phyloP scores from a whole-genome alignment of 1,140 invertebrate species.

The Tribolium madens region DNA sequence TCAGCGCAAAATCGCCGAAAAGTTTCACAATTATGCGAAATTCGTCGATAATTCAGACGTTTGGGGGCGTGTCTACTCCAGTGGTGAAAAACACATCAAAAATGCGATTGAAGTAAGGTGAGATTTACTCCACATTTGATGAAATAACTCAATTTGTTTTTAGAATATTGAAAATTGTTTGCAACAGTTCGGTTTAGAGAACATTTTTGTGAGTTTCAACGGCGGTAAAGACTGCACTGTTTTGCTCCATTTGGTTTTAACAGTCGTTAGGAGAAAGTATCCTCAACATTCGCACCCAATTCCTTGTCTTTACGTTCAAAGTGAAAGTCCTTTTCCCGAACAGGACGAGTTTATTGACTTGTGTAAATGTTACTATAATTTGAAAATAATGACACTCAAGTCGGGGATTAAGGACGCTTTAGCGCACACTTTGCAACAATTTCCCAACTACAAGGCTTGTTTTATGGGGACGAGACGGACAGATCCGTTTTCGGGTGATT shows the following conservation, averaged over 20 bases:
- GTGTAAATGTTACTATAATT: slow-evolving; percentile 77
- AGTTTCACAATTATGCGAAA: background rate
- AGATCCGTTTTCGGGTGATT: slow-evolving; percentile 81
- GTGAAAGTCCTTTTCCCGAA: slow-evolving; percentile 84
- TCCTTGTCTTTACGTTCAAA: slow-evolving; percentile 79
- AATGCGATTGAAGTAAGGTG: slow-evolving; percentile 46
- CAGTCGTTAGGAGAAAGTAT: slow-evolving; percentile 72
- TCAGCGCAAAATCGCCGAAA: background rate
- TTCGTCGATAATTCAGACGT: slow-evolving; percentile 17
- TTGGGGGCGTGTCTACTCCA: background rate
- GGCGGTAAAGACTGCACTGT: slow-evolving; percentile 98
- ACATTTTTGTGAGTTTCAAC: slow-evolving; percentile 93
- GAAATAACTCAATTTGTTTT: too few relatives aligned
- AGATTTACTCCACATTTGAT: background rate
- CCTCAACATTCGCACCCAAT: slow-evolving; percentile 52
- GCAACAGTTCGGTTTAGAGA: slow-evolving; percentile 72
- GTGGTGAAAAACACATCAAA: slow-evolving; percentile 22
- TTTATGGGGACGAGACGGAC: slow-evolving; percentile 89
- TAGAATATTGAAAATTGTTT: slow-evolving; percentile 67
- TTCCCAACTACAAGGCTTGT: slow-evolving; percentile 80
- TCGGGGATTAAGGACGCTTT: slow-evolving; percentile 81
- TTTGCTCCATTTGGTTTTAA: slow-evolving; percentile 82
- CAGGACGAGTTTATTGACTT: slow-evolving; percentile 86
- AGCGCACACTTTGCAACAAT: slow-evolving; percentile 71
- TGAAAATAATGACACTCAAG: slow-evolving; percentile 78